Percentiles rank a stretch among this genome's conserved stretches.
These are phyloP conservation scores for Sphenopsis melanotis DNA, from an alignment of 2,797 vertebrate genomes.

Conservation along the genomic window DNA sequence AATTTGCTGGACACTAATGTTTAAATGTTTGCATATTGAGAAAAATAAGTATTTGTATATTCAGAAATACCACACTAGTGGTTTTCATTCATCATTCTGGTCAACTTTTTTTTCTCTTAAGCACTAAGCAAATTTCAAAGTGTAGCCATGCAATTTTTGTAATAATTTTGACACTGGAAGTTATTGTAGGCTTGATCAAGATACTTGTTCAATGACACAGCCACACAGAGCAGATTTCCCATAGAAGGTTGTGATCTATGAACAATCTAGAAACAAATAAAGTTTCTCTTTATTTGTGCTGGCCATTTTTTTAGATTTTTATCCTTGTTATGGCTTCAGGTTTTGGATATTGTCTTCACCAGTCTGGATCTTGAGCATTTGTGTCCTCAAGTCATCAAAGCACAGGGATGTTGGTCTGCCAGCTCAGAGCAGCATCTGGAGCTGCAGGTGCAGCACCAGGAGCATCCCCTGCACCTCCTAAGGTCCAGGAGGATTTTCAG, in stretches of 20 bases:
- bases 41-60: background rate
- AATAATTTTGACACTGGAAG: background rate
- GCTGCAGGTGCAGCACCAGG: background rate
- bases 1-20: background rate
- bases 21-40: background rate
- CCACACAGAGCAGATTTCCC: background rate
- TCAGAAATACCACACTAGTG: background rate
- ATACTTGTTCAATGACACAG: accelerated
- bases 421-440: background rate
- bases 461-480: background rate
- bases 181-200: background rate
- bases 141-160: background rate
- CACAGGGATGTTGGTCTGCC: background rate
- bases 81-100: background rate
- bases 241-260: accelerated
- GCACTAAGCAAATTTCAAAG: background rate
- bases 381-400: background rate
- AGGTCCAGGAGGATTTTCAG: background rate
- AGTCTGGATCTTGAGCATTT: background rate
- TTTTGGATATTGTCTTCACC: background rate
- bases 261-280: too few relatives aligned
- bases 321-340: background rate
- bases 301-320: background rate
- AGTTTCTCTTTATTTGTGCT: background rate
- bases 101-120: background rate